A percentile compares a stretch with the other conserved stretches of the same genome.
These are phyloP conservation scores for Coregonus sp. DNA, from an alignment of 2,797 vertebrate genomes.

Conservation along the genomic window DNA sequence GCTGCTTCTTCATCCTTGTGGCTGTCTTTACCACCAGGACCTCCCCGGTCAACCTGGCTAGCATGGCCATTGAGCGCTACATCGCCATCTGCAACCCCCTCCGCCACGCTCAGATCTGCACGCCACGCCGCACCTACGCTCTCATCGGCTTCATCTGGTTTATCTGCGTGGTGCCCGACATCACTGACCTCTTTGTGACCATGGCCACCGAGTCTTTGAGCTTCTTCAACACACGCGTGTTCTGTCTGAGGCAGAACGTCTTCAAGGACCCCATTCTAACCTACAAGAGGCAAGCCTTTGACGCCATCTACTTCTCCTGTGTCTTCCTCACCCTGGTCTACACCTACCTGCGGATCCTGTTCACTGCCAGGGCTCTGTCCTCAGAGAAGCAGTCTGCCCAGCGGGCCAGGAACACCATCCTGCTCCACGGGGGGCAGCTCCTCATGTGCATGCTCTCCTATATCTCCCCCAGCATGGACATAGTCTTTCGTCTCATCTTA, in stretches of 20 bases:
- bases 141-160: constrained; percentile 72
- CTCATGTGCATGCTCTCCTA: constrained; percentile 80
- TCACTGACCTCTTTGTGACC: constrained; percentile 73
- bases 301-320: constrained; percentile 71
- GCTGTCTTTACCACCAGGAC: constrained; percentile 76
- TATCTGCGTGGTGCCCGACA: constrained; percentile 61
- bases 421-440: constrained; percentile 75
- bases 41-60: constrained; percentile 72
- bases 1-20: constrained; percentile 73
- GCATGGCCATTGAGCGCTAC: constrained; percentile 78
- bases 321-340: constrained; percentile 72
- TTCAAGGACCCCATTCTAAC: constrained; percentile 69
- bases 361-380: constrained; percentile 57
- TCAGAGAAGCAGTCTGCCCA: constrained; percentile 54
- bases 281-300: constrained; percentile 62
- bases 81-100: constrained; percentile 73
- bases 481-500: constrained; percentile 58
- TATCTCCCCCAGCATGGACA: constrained; percentile 71
- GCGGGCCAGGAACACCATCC: constrained; percentile 73
- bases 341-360: constrained; percentile 72
- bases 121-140: constrained; percentile 58
- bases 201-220: constrained; percentile 64
- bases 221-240: constrained; percentile 69
- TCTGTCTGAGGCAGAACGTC: constrained; percentile 69
- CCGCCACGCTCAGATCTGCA: constrained; percentile 71